Base-by-base conservation (phyloP, 2,888 invertebrate genomes). In the Troides helena region DNA sequence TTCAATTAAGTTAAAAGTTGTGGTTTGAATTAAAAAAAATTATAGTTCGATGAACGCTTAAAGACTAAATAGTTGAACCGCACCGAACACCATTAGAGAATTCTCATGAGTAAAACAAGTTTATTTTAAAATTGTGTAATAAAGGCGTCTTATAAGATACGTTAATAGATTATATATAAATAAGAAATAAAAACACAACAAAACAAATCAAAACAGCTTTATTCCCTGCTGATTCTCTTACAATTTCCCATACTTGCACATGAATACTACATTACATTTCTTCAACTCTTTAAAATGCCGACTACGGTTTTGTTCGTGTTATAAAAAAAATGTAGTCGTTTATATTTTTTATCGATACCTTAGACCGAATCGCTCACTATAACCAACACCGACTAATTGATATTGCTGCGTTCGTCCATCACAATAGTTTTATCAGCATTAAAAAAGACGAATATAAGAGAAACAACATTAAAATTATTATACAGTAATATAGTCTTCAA, bases 181-280 rank as follows among this genome's bases (percentile, higher is more conserved):
- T 53, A 64, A 46, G 71, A 76, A 76, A 86, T 84, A 80, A 81
- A 87, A 87, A 90, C 82, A 69, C 82, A 30, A 66, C 82, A 84
- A 81, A 83, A 89, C 84, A 90, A 92, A 91, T 92, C 89, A 91
- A 90, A 92, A 91, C 92, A 90, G 90, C 87, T 92, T 87, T 90
- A 91, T 90, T 91, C 86, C 80, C 82, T 84, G 89, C 89, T 89
- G 88, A 86, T 86, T 88, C 82, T 85, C 85, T 85, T 83, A 84
- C 84, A 83, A 86, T 85, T 86, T 85, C 82, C 82, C 84, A 84
- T 85, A 85, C 80, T 83, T 84, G 85, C 83, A 85, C 84, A 85
- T 85, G 83, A 82, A 84, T 74, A 85, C 86, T 88, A 87, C 85
- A 80, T 70, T 72, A 72, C 70, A 74, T 74, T 74, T 70, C 72